Evolutionary conservation across 2,797 vertebrate genomes (phyloP), one percentile per base, ranked within the genome.

Genomic region (Geotrypetes seraphini): DNA sequence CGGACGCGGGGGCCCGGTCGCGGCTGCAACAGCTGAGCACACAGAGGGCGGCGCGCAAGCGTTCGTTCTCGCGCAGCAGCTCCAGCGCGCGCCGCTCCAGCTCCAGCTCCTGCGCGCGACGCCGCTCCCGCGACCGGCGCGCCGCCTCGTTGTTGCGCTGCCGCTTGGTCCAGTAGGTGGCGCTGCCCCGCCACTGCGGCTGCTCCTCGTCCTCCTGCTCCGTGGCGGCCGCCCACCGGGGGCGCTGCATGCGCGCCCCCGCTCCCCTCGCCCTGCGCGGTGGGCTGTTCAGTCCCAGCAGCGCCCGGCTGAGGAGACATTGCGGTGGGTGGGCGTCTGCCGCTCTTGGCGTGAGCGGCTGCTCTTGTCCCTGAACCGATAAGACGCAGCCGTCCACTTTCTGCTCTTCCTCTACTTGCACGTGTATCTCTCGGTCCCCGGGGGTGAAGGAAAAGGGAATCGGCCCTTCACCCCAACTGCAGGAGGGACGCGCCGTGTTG

Each of bases 81-180:
- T 60, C 53, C 4, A 47, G 36, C 3, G 64, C 48, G 8, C 60
- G 60, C 18, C 51, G 28, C 33, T 72, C 66, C 40, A 72, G 24
- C 8, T 63, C 37, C n/a, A 58, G 26, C 31, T 66, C 72, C 19
- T 63, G 63, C 42, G 53, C 30, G 8, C 70, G 47, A 22, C 66
- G 46, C 34, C 69, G 64, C 48, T 70, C 63, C 7, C 73, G 57
- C 9, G 68, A 76, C 12, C 63, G 40, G 30, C 66, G 66, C 3
- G 70, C 73, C 1, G 73, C 69, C 39, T 72, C 68, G 39, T 76
- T 76, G 28, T 76, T 76, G 11, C 64, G 58, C 25, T 48, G 60
- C 24, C 73, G 52, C 16, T 69, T 71, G n/a, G 58, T 47, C 64
- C 69, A 69, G 46, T 76, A 76, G 4, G 28, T 12, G 9, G 36